phyloP scores from a whole-genome alignment of 2,888 invertebrate genomes.

The Zelleria hepariella region DNA sequence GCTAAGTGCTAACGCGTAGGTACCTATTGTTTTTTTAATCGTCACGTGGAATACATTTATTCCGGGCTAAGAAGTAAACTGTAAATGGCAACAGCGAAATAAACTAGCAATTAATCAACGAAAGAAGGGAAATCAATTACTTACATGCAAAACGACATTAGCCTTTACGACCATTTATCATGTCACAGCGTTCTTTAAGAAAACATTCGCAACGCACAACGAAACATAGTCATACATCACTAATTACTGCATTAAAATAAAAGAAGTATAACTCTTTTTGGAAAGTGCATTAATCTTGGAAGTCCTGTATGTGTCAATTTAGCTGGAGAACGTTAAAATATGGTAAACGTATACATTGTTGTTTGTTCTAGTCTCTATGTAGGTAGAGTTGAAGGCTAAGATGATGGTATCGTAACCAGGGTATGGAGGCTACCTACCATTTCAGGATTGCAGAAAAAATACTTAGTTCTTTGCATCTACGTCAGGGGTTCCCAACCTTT shows the following conservation, averaged over 20 bases:
- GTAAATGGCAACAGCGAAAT: too few species aligned
- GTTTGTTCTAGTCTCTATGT: not conserved
- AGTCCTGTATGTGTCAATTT: not conserved
- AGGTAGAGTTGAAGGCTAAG: not conserved
- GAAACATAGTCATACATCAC: not conserved
- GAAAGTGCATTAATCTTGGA: not conserved
- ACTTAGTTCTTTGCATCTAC: too few species aligned
- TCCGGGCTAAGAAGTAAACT: too few species aligned
- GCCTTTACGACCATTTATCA: not conserved
- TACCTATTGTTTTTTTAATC: too few species aligned
- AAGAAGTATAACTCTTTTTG: not conserved
- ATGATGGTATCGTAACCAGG: too few species aligned
- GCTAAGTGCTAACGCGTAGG: too few species aligned
- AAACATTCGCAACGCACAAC: constrained; percentile 16
- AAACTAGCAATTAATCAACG: constrained; percentile 17
- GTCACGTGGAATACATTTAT: too few species aligned
- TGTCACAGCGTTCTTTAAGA: constrained; percentile 20
- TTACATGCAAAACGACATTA: not conserved
- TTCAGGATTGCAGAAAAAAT: too few species aligned
- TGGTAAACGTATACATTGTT: not conserved
- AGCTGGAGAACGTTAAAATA: not conserved
- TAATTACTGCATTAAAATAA: not conserved
- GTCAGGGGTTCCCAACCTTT: too few species aligned
- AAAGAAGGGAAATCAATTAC: too few species aligned
- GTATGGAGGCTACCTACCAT: too few species aligned